Percentiles rank a stretch among this genome's conserved stretches.
These are phyloP conservation scores for Diglossa cyanea DNA, from an alignment of 2,797 vertebrate species.

Conservation along the genomic window DNA sequence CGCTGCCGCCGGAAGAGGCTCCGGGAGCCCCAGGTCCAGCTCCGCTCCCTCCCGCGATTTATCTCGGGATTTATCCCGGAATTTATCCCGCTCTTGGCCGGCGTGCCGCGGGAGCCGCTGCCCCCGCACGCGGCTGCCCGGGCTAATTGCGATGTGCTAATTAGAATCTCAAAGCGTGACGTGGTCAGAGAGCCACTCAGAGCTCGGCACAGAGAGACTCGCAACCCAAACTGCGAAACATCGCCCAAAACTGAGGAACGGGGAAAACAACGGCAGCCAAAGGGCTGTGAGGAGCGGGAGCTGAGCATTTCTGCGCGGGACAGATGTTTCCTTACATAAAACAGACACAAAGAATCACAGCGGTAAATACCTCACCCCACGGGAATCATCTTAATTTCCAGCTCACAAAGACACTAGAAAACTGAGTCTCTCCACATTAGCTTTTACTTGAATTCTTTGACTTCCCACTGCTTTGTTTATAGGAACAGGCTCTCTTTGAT, in stretches of 20 bases:
- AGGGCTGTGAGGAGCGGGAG: neutral
- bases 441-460: conserved; percentile 1
- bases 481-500: conserved; percentile 44
- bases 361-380: neutral
- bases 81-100: neutral
- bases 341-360: neutral
- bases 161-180: neutral
- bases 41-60: too few relatives aligned
- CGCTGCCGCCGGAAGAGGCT: too few relatives aligned
- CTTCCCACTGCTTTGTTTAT: conserved; percentile 18
- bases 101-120: neutral
- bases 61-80: too few relatives aligned
- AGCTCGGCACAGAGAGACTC: neutral
- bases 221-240: neutral
- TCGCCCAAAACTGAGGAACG: neutral
- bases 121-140: neutral
- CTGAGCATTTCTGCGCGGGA: neutral
- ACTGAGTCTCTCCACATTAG: neutral
- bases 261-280: neutral
- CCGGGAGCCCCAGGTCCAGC: too few relatives aligned
- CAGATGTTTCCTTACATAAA: neutral
- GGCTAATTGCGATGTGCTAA: neutral
- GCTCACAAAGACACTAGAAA: neutral
- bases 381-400: neutral
- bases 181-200: neutral